Base-by-base conservation (phyloP, 1,140 invertebrate species). In the Pissodes strobi region DNA sequence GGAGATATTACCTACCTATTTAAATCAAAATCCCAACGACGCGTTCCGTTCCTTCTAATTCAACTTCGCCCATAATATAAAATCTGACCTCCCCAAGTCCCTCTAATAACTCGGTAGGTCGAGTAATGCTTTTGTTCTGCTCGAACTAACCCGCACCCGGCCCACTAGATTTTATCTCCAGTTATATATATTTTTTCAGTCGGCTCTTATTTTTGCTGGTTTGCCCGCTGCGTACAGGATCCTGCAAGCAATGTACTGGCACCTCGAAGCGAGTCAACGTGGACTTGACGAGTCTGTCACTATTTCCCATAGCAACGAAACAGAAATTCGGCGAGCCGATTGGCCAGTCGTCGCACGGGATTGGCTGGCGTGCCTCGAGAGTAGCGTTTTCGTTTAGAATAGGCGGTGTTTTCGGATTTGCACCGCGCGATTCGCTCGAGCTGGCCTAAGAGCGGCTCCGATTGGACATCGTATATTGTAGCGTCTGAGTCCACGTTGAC, bases 201-300 rank as follows among this genome's bases (percentile, higher is more conserved):
- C 72, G 76, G 72, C 74, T 76, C 76, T 77, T 72, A 76, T 75
- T 77, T 77, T 76, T 77, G 76, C 74, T 75, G 74, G 74, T 75
- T 76, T 70, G 68, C 72, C 70, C 69, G 72, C 69, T 76, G 72
- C 74, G 71, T 75, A 72, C 74, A 75, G 72, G 73, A 75, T 72
- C 74, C 73, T 69, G 74, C 75, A 71, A 76, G 74, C 76, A 55
- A 74, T 76, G 75, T 78, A 73, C 72, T 74, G 69, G 74, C 74
- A 76, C 75, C 76, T 76, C 72, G 66, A 61, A 43, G 65, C 58
- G 61, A 74, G 69, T 73, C 76, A 64, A 78, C 75, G 75, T 76
- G 67, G 76, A 76, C 70, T 71, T 37, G 68, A 72, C 60, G 51
- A 43, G 13, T 5, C 27, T 64, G 73, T 76, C 72, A 61, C n/a